Base-by-base conservation (phyloP, 92 coral and sea anemone species). In the Muricea muricata region DNA sequence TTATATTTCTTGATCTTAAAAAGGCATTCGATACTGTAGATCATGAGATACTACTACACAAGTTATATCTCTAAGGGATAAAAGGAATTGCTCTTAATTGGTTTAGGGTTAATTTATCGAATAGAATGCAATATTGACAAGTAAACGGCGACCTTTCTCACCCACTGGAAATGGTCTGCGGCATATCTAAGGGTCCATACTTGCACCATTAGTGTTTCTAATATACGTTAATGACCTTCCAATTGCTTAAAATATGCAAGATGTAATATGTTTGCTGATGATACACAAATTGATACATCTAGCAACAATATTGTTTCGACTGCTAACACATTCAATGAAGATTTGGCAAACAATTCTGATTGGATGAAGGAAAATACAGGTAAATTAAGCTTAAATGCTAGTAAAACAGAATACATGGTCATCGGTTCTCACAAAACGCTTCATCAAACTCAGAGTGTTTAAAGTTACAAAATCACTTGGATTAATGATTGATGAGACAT, bases 361-460 rank as follows among this genome's bases (percentile, higher is more conserved):
- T 89, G 92, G 90, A 78, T 85, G 37, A 54, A 55, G 45, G 75
- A 86, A 33, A 85, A 85, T 34, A n/a, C n/a, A n/a, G n/a, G n/a
- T n/a, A 89, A 79, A 61, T 80, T 89, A 33, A 89, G 86, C 42
- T 52, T 85, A 46, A 89, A 89, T 54, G 85, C 52, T 72, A 52
- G 84, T 30, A 88, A 88, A 68, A 84, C 89, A 23, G 89, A 84
- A 65, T 79, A 61, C 80, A 84, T 88, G 85, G 50, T 84, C 37
- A 79, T 85, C 35, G 86, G 92, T n/a, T 89, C 86, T 50, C 69
- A 88, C 23, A 85, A 85, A 61, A 78, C 78, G 61, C 84, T 89
- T 34, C 61, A 79, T 29, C 81, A 77, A 24, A 69, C 54, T 31
- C 37, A 80, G 20, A 37, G 40, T 34, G 83, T 42, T 66, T 74